Conservation (phyloP, 2,888 invertebrate genomes). For the Drosophila borealis region DNA sequence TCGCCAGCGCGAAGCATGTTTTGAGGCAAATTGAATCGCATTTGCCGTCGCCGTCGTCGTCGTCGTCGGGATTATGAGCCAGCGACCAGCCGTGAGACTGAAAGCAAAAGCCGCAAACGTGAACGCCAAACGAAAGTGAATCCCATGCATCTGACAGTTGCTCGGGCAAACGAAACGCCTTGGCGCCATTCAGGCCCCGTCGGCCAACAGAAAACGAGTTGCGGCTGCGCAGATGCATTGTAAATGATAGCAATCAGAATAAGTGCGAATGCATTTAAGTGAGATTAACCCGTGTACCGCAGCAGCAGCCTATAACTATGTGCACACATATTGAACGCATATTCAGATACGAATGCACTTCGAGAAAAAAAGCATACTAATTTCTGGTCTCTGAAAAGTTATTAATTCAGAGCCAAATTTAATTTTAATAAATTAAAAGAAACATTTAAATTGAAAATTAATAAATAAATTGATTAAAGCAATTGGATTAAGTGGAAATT, state of each 20-base stretch:
- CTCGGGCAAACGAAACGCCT: constrained; percentile 24
- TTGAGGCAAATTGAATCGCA: constrained; percentile 55
- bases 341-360: not conserved
- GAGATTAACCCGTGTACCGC: constrained; percentile 47
- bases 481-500: no score
- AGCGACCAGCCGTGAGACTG: constrained; percentile 51
- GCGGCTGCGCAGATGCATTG: constrained; percentile 30
- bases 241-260: constrained; percentile 77
- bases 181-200: constrained; percentile 56
- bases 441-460: no score
- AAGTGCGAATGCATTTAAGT: constrained; percentile 72
- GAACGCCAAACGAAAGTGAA: constrained; percentile 68
- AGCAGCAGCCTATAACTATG: not conserved
- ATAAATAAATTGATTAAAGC: no score
- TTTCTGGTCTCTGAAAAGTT: no score
- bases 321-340: not conserved
- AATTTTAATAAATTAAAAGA: no score
- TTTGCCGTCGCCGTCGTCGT: constrained; percentile 23
- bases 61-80: constrained; percentile 54
- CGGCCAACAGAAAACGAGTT: constrained; percentile 24
- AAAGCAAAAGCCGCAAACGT: constrained; percentile 64
- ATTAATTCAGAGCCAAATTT: no score
- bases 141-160: constrained; percentile 39
- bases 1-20: constrained; percentile 36
- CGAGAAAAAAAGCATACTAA: not conserved